Conservation (phyloP, 2,888 invertebrate genomes). For the Hanleya hanleyi region DNA sequence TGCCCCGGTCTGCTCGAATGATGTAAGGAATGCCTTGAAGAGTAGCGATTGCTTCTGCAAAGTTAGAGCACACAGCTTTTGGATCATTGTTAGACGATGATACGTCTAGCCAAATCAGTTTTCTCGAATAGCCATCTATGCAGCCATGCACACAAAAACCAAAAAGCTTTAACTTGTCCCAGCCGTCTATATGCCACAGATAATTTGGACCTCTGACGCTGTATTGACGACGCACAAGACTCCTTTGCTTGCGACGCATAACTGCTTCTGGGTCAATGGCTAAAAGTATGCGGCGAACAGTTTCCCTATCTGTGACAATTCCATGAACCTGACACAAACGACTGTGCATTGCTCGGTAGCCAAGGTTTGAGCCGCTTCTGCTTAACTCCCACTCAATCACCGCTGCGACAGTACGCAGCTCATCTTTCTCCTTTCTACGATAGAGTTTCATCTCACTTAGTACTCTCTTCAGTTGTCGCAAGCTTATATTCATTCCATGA, state of each 20-base stretch:
- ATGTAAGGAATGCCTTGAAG: neutral
- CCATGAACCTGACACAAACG: neutral
- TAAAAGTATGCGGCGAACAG: neutral
- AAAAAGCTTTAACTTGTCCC: conserved; percentile 18
- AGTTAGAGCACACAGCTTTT: conserved; percentile 1
- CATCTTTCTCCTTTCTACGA: too few relatives aligned
- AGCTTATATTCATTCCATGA: too few relatives aligned
- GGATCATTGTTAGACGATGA: conserved; percentile 14
- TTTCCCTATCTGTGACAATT: conserved; percentile 4
- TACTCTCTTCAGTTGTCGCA: too few relatives aligned
- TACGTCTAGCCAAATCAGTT: conserved; percentile 13
- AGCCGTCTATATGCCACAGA: conserved; percentile 17
- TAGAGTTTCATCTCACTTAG: too few relatives aligned
- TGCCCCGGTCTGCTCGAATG: conserved; percentile 10
- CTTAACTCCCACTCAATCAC: neutral
- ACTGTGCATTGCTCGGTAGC: conserved; percentile 12
- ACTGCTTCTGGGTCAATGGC: neutral
- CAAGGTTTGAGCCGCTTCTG: neutral
- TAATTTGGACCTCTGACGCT: conserved; percentile 6
- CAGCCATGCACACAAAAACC: conserved; percentile 14
- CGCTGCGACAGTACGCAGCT: too few relatives aligned
- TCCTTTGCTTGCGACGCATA: neutral
- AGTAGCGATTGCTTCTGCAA: neutral
- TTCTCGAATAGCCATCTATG: conserved; percentile 15
- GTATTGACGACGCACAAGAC: neutral